A percentile compares a stretch with the other conserved stretches of the same genome.
Evolutionary conservation across 2,797 vertebrate genomes (phyloP).

Genomic region (Liparis tanakae): DNA sequence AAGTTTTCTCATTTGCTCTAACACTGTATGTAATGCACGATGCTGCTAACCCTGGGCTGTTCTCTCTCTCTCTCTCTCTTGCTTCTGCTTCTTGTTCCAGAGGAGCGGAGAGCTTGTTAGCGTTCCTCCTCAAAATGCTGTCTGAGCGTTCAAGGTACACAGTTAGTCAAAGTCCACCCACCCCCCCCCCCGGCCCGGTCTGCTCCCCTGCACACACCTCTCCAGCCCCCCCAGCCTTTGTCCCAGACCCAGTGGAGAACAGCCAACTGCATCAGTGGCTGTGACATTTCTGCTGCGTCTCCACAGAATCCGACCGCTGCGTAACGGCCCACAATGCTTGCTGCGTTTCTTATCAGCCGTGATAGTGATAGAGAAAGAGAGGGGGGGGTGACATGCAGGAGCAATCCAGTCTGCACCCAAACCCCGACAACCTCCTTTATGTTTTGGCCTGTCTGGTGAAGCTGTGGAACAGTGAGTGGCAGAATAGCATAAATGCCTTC

Average conservation of each 20-base stretch:
- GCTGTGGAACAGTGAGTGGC: neutral
- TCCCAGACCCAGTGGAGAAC: conserved; percentile 49
- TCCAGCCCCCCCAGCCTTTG: conserved; percentile 13
- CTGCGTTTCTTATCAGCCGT: neutral
- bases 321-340: conserved; percentile 1
- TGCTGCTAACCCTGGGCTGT: conserved; percentile 62
- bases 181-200: conserved; percentile 55
- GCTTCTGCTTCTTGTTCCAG: conserved; percentile 72
- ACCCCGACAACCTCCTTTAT: neutral
- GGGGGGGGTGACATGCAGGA: neutral
- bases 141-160: conserved; percentile 83
- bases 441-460: neutral
- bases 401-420: neutral
- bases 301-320: conserved; percentile 28
- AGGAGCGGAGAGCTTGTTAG: conserved; percentile 84
- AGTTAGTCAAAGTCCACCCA: conserved; percentile 57
- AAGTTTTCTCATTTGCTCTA: conserved; percentile 63
- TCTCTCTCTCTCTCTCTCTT: conserved; percentile 61
- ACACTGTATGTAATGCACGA: conserved; percentile 48
- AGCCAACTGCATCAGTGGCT: conserved; percentile 60
- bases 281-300: conserved; percentile 67
- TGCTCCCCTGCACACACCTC: conserved; percentile 19
- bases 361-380: neutral
- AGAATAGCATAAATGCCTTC: neutral
- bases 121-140: conserved; percentile 82